Percentiles rank a stretch among this genome's conserved stretches.
Conservation (phyloP, 2,797 vertebrate genomes). For the Gadopsis bispinosus region DNA sequence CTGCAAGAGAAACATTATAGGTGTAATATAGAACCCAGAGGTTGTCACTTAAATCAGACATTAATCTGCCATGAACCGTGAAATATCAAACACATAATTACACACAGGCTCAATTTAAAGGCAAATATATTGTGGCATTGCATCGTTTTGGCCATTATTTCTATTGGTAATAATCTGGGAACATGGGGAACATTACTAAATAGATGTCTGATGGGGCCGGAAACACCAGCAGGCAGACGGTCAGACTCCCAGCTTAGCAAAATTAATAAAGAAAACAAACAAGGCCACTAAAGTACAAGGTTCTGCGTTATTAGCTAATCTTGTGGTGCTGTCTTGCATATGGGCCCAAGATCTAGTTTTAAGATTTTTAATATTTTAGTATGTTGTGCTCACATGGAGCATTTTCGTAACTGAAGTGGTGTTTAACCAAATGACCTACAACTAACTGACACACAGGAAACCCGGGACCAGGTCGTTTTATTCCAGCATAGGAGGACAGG, state of each 20-base stretch:
- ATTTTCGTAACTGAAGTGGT: neutral
- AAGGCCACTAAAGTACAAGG: neutral
- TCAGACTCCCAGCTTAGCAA: neutral
- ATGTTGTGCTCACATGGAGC: neutral
- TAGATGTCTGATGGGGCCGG: neutral
- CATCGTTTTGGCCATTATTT: neutral
- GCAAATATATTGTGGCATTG: neutral
- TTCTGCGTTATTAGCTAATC: neutral
- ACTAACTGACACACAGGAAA: neutral
- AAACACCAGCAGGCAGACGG: neutral
- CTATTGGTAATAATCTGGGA: neutral
- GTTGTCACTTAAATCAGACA: conserved; percentile 27
- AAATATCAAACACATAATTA: conserved; percentile 18
- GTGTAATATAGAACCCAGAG: conserved; percentile 15
- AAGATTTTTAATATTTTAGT: neutral
- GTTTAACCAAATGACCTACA: neutral
- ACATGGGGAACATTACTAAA: neutral
- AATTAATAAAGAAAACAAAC: neutral
- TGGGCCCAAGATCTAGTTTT: neutral
- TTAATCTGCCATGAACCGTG: conserved; percentile 2
- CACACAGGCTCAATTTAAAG: conserved; percentile 4
- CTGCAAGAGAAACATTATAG: conserved; percentile 13
- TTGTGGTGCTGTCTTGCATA: neutral
- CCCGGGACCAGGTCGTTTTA: neutral
- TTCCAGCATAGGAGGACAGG: neutral